Percentiles rank a stretch among this genome's conserved stretches.
Conservation (phyloP, 2,797 vertebrate species). For the Anas flavirostris region DNA sequence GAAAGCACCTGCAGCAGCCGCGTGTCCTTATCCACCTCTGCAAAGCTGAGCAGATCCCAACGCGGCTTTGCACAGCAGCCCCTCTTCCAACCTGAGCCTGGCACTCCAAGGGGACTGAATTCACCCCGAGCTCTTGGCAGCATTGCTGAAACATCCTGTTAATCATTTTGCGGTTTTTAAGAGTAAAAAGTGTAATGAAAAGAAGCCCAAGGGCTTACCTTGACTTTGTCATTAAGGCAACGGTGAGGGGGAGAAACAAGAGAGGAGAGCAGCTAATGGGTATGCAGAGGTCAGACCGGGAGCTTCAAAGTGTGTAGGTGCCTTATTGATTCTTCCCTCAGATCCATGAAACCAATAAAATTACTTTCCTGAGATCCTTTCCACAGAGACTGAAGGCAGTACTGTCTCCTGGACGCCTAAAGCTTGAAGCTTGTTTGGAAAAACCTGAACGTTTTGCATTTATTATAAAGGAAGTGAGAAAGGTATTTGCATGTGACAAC, state of each 20-base stretch:
- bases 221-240: not conserved
- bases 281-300: not conserved
- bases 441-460: not conserved
- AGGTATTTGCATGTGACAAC: not conserved
- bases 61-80: not conserved
- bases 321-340: not conserved
- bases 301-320: not conserved
- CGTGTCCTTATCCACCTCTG: not conserved
- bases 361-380: not conserved
- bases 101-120: conserved; percentile 19
- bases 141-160: conserved; percentile 21
- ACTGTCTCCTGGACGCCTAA: not conserved
- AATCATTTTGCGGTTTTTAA: not conserved
- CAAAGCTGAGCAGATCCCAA: not conserved
- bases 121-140: not conserved
- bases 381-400: not conserved
- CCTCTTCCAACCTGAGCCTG: not conserved
- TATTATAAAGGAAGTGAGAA: not conserved
- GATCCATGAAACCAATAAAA: not conserved
- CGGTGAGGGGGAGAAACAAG: not conserved
- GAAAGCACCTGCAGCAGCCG: not conserved
- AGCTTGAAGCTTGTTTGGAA: not conserved
- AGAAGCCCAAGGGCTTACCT: not conserved
- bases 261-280: not conserved
- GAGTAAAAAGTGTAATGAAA: not conserved